Conservation (phyloP, 2,888 invertebrate genomes). For the Himalopsyche japonica region DNA sequence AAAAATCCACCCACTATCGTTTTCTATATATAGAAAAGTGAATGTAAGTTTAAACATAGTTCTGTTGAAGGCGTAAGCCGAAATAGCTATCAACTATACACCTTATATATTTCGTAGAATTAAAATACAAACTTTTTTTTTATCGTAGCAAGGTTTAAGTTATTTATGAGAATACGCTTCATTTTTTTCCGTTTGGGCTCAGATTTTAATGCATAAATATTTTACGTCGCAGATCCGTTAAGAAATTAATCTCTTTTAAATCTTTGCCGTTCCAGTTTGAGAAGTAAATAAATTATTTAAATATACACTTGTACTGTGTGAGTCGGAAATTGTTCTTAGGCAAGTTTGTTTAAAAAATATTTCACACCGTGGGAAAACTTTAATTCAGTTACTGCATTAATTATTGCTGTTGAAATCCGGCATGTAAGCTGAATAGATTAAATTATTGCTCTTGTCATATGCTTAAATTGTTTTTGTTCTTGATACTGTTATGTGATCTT, state of each 20-base stretch:
- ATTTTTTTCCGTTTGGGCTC: no score
- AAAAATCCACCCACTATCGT: no score
- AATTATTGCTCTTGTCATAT: not conserved
- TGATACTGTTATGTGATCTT: not conserved
- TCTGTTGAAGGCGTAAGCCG: no score
- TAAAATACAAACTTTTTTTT: no score
- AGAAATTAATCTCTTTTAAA: not conserved
- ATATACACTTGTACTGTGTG: not conserved
- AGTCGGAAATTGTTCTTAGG: not conserved
- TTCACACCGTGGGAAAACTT: not conserved
- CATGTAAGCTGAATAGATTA: not conserved
- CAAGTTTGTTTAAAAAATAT: not conserved
- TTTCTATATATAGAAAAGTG: no score
- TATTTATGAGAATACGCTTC: no score
- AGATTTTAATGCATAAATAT: no score
- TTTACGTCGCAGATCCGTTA: not conserved
- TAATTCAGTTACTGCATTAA: not conserved
- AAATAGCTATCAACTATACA: no score
- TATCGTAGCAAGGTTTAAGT: no score
- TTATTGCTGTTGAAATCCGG: not conserved
- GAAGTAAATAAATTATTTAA: not conserved
- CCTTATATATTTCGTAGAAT: no score
- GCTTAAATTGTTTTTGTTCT: not conserved
- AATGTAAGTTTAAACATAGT: no score
- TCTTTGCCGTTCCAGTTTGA: not conserved